Conservation (phyloP, 2,113 vertebrate species). For the Jaculus jaculus region DNA sequence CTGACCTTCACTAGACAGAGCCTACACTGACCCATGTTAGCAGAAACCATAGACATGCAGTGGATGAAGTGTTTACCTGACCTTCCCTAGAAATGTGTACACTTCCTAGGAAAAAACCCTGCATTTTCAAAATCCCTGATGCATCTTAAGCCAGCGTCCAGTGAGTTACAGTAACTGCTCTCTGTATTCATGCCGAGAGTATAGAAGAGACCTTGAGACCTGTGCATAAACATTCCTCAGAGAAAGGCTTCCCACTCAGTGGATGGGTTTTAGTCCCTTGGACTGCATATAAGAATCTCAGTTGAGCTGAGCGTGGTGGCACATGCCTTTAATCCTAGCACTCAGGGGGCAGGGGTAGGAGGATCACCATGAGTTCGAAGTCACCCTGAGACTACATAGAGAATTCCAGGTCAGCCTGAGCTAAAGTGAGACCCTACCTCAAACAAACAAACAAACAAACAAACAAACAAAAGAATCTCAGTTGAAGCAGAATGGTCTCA, state of each 20-base stretch:
- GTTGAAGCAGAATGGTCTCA: not conserved
- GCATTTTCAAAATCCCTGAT: accelerated
- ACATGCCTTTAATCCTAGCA: too few species aligned
- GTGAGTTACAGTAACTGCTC: accelerated
- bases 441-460: too few species aligned
- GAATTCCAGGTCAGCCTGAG: too few species aligned
- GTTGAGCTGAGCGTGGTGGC: too few species aligned
- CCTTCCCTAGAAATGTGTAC: not conserved
- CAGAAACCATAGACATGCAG: not conserved
- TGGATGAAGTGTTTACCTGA: not conserved
- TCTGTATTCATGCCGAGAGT: not conserved
- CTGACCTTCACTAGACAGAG: not conserved
- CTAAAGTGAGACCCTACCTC: too few species aligned
- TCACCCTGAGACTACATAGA: too few species aligned
- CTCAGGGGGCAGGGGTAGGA: too few species aligned
- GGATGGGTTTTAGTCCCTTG: not conserved
- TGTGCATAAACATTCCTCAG: not conserved
- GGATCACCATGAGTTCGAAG: too few species aligned
- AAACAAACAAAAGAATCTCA: not conserved
- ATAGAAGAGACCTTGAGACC: not conserved
- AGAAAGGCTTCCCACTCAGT: not conserved
- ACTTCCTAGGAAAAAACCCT: not conserved
- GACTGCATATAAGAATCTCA: not conserved
- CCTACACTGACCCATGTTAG: not conserved
- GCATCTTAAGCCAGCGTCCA: accelerated